Percentiles rank a stretch among this genome's conserved stretches.
phyloP scores from a whole-genome alignment of 2,888 invertebrate species.

The Xestia rhomboidea region DNA sequence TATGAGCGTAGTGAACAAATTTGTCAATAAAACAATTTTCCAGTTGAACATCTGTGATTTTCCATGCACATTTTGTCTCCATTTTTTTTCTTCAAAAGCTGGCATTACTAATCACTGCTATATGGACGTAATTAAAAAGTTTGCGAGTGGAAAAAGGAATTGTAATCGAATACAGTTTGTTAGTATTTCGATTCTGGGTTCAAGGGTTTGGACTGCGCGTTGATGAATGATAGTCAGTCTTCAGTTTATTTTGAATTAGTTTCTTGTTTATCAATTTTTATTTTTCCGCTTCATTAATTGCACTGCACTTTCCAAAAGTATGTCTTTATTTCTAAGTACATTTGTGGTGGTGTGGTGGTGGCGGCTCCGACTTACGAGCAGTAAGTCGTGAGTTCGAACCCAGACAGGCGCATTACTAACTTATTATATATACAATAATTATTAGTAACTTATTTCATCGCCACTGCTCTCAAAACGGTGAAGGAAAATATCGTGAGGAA shows the following conservation, averaged over 20 bases:
- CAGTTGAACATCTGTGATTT: not conserved
- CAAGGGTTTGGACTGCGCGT: not conserved
- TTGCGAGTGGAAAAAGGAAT: constrained; percentile 20
- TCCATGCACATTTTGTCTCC: not conserved
- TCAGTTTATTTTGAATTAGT: not conserved
- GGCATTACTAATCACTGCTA: constrained; percentile 30
- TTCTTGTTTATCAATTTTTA: not conserved
- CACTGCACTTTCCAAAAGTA: not conserved
- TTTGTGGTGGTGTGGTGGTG: too few relatives aligned
- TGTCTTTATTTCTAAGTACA: too few relatives aligned
- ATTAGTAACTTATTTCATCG: too few relatives aligned
- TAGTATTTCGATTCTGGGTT: constrained; percentile 5
- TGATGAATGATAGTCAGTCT: not conserved
- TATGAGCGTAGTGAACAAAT: not conserved
- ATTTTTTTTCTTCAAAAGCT: not conserved
- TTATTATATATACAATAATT: too few relatives aligned
- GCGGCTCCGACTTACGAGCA: too few relatives aligned
- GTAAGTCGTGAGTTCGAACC: too few relatives aligned
- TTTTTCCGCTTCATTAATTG: not conserved
- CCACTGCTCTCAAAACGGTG: too few relatives aligned
- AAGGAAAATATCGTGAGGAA: too few relatives aligned
- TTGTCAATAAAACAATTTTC: not conserved
- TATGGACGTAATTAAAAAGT: constrained; percentile 49
- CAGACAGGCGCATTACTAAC: too few relatives aligned
- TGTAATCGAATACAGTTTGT: constrained; percentile 33